Evolutionary conservation across 1,140 invertebrate genomes (phyloP).

Genomic region (Drosophila athabasca): DNA sequence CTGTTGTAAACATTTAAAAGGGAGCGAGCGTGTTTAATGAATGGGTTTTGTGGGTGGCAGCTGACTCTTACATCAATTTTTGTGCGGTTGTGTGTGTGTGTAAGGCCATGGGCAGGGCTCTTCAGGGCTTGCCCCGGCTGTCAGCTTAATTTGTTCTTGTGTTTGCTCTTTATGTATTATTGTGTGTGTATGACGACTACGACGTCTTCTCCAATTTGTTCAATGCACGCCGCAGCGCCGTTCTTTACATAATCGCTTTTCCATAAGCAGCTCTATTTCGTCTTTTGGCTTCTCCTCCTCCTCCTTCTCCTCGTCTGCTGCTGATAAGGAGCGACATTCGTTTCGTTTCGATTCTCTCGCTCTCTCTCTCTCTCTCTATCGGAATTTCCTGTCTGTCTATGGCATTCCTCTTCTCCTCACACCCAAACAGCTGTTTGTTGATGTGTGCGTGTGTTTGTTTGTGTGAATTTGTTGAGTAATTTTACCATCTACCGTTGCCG

Average conservation of each 20-base stretch:
- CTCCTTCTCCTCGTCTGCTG: neutral
- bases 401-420: conserved; percentile 1
- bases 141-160: conserved; percentile 61
- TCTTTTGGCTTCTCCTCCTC: neutral
- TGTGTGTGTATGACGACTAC: conserved; percentile 2
- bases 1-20: conserved; percentile 63
- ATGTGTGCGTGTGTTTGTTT: neutral
- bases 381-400: conserved; percentile 47
- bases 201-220: conserved; percentile 16
- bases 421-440: conserved; percentile 38
- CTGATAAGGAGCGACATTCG: conserved; percentile 52
- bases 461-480: conserved; percentile 26
- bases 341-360: conserved; percentile 11
- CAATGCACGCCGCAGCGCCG: neutral
- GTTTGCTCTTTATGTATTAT: conserved; percentile 21
- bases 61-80: conserved; percentile 2
- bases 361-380: conserved; percentile 46
- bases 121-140: conserved; percentile 36
- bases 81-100: conserved; percentile 23
- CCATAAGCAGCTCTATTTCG: conserved; percentile 49
- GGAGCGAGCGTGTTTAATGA: conserved; percentile 52
- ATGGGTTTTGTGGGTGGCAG: conserved; percentile 29
- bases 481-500: conserved; percentile 67
- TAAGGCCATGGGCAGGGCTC: conserved; percentile 46
- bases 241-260: conserved; percentile 77